phyloP scores from a whole-genome alignment of 2,888 invertebrate genomes.

The Hydropsyche betteni region DNA sequence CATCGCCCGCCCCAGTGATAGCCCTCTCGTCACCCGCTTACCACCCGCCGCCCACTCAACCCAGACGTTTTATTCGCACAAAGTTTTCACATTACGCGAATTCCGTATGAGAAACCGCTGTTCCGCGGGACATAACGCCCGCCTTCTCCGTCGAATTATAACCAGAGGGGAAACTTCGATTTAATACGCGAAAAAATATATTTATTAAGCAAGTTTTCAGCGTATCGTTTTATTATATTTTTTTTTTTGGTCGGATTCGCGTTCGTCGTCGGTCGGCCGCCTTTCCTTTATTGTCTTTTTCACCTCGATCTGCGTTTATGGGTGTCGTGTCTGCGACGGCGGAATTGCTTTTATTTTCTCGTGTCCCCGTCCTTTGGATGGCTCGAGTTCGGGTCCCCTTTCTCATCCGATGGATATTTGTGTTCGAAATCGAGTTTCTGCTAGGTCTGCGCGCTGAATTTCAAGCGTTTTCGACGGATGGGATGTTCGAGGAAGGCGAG shows the following conservation, averaged over 20 bases:
- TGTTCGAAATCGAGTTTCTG: slow-evolving; percentile 29
- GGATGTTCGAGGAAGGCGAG: slow-evolving; percentile 6
- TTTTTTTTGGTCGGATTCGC: not conserved
- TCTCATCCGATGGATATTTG: slow-evolving; percentile 25
- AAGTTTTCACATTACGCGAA: slow-evolving; percentile 50
- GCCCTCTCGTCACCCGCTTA: slow-evolving; percentile 31
- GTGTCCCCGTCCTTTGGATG: too few relatives aligned
- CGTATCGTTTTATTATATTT: not conserved
- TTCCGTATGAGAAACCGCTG: slow-evolving; percentile 47
- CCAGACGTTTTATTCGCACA: slow-evolving; percentile 47
- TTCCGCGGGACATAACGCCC: slow-evolving; percentile 30
- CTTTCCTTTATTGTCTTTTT: slow-evolving; percentile 25
- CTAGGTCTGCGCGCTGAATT: slow-evolving; percentile 16
- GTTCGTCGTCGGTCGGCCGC: not conserved
- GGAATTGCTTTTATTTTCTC: slow-evolving; percentile 29
- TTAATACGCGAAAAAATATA: slow-evolving; percentile 48
- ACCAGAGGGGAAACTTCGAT: slow-evolving; percentile 43
- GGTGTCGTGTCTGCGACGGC: slow-evolving; percentile 24
- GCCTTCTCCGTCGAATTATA: slow-evolving; percentile 45
- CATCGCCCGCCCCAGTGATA: slow-evolving; percentile 29
- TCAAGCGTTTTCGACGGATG: slow-evolving; percentile 12
- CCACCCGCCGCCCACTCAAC: slow-evolving; percentile 38
- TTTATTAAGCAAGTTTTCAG: slow-evolving; percentile 46
- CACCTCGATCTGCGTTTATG: slow-evolving; percentile 33
- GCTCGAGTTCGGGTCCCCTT: too few relatives aligned